Conservation (phyloP, 2,888 invertebrate species). For the Caradrina kadenii region DNA sequence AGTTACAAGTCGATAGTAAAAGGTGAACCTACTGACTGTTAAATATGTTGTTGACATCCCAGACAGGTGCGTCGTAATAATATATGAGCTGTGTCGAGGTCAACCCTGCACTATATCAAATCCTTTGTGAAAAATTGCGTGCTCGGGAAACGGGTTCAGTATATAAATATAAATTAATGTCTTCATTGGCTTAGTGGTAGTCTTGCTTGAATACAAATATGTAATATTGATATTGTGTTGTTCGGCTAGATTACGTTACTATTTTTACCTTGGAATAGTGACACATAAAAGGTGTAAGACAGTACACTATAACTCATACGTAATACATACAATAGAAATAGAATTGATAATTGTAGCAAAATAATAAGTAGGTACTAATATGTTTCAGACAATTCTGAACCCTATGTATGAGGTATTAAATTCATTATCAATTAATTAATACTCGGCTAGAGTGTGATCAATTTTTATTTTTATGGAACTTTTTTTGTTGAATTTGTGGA, state of each 20-base stretch:
- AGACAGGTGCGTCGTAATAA: slow-evolving; percentile 62
- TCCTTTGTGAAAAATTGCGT: slow-evolving; percentile 58
- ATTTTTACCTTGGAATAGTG: neutral
- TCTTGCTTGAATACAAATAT: slow-evolving; percentile 28
- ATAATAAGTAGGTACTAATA: no score
- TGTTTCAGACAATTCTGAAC: no score
- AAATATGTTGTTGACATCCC: slow-evolving; percentile 1
- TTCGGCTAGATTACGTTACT: neutral
- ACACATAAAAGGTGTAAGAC: no score
- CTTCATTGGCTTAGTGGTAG: slow-evolving; percentile 35
- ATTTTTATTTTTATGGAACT: neutral
- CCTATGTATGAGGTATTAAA: no score
- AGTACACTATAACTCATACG: neutral
- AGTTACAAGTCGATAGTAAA: no score
- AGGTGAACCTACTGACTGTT: slow-evolving; percentile 36
- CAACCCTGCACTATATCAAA: slow-evolving; percentile 59
- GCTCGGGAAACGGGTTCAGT: slow-evolving; percentile 46
- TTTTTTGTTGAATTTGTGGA: neutral
- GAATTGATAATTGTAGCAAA: no score
- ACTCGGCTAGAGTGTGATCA: no score
- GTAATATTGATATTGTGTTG: slow-evolving; percentile 7
- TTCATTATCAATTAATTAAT: no score
- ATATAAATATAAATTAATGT: slow-evolving; percentile 55
- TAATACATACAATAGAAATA: neutral
- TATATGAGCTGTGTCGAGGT: slow-evolving; percentile 56